Evolutionary conservation across 1,140 invertebrate species (phyloP).

Genomic region (Frieseomelitta varia): DNA sequence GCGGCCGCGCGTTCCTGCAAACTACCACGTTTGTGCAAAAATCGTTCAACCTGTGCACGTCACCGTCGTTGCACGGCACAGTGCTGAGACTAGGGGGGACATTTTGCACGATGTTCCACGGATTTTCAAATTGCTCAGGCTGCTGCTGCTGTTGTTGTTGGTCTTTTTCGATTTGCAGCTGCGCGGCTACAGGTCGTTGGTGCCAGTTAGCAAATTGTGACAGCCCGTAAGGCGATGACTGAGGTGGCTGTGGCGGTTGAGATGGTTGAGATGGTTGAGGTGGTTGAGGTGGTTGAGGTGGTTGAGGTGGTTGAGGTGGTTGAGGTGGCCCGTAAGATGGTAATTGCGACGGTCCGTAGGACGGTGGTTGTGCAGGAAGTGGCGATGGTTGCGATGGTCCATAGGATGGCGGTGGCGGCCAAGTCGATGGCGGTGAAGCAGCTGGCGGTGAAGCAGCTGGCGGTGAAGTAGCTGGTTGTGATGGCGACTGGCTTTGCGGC

Average conservation of each 20-base stretch:
- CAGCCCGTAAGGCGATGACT: constrained; percentile 29
- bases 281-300: neutral
- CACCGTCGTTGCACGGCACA: constrained; percentile 69
- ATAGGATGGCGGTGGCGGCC: constrained; percentile 27
- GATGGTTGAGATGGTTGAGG: constrained; percentile 32
- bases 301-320: constrained; percentile 26
- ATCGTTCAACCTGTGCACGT: constrained; percentile 71
- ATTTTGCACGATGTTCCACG: constrained; percentile 65
- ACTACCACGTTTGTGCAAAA: constrained; percentile 74
- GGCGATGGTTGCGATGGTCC: constrained; percentile 1
- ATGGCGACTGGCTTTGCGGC: constrained; percentile 10
- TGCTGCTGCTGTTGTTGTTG: neutral
- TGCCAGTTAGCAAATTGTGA: constrained; percentile 52
- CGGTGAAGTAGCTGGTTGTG: neutral
- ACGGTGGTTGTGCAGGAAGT: constrained; percentile 30
- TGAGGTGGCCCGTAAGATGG: constrained; percentile 9
- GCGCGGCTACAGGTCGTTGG: constrained; percentile 31
- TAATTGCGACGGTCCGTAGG: constrained; percentile 38
- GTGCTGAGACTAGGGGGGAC: constrained; percentile 64
- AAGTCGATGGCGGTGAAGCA: neutral
- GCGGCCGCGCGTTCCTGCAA: constrained; percentile 69
- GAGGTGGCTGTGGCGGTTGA: constrained; percentile 3
- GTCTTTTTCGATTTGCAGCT: constrained; percentile 47
- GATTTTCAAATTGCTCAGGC: constrained; percentile 41
- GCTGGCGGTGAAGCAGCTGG: neutral